Evolutionary conservation across 2,113 vertebrate species (phyloP), one percentile per base, ranked within the genome.

Genomic region (Podarcis raffonei): DNA sequence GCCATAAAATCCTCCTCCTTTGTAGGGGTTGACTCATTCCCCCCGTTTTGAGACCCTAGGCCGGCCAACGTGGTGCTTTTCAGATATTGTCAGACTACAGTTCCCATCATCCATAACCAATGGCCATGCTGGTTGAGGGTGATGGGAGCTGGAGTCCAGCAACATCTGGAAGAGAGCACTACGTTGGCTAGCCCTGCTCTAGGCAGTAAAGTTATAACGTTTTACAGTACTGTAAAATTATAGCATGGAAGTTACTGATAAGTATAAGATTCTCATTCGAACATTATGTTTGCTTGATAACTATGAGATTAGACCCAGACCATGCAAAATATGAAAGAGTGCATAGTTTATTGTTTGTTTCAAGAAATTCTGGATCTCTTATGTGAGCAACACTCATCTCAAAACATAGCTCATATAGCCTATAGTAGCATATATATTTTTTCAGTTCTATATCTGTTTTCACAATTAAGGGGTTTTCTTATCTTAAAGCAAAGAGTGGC

Each of bases 161-260:
- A 62, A 62, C 59, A 20, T 62, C 4, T 62, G 59, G 59, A 62
- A 62, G 59, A 11, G 48, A 53, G 59, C 59, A 62, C 59, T 20
- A 62, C 18, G 16, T 62, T 62, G 59, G 16, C 59, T 62, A 62
- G 3, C 5, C 18, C 59, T 20, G 59, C 27, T 32, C 69, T 84
- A 53, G 87, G 66, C 88, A 22, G 4, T 76, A 62, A 62, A 62
- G 18, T 20, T 62, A 62, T 20, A 62, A 20, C 59, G 20, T 62
- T 62, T 62, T 62, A 62, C 18, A 62, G 59, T 18, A 74, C 7
- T 85, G 1, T 87, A 91, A 74, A 86, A 42, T 85, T 57, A 71
- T 25, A 86, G 30, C 76, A 87, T 90, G 71, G 87, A 93, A 94
- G 71, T 2, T 32, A 86, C 35, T 30, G 9, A 75, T 84, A 91